Percentiles rank a stretch among this genome's conserved stretches.
Conservation (phyloP, 2,888 invertebrate genomes). For the Colletes collaris region DNA sequence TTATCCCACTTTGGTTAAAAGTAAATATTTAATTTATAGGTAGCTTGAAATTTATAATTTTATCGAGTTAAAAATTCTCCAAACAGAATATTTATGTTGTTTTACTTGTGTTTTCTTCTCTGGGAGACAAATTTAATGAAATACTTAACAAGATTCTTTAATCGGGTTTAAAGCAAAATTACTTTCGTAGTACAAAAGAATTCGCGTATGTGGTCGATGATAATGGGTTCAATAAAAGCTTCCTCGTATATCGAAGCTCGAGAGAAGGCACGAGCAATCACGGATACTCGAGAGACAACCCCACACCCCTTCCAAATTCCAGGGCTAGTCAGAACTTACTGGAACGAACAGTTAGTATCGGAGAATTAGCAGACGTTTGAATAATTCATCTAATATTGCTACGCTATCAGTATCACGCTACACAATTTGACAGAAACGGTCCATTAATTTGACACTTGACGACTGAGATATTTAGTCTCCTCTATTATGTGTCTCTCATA, state of each 20-base stretch:
- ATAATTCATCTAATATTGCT: slow-evolving; percentile 77
- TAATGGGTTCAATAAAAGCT: background rate
- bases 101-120: no score
- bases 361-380: slow-evolving; percentile 71
- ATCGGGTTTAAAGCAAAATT: background rate
- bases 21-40: no score
- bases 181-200: slow-evolving; percentile 20
- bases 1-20: no score
- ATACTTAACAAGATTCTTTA: slow-evolving; percentile 15
- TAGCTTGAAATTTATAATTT: no score
- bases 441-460: slow-evolving; percentile 80
- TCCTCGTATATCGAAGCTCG: background rate
- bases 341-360: slow-evolving; percentile 56
- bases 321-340: slow-evolving; percentile 43
- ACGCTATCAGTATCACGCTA: slow-evolving; percentile 77
- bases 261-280: slow-evolving; percentile 33
- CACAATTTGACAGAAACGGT: slow-evolving; percentile 79
- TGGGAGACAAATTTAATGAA: no score
- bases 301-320: slow-evolving; percentile 29
- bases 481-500: slow-evolving; percentile 23
- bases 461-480: slow-evolving; percentile 67
- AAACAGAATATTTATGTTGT: no score
- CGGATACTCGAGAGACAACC: slow-evolving; percentile 54
- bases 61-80: no score
- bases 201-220: background rate